Conservation (phyloP, 2,113 vertebrate species). For the Microtus oregoni region DNA sequence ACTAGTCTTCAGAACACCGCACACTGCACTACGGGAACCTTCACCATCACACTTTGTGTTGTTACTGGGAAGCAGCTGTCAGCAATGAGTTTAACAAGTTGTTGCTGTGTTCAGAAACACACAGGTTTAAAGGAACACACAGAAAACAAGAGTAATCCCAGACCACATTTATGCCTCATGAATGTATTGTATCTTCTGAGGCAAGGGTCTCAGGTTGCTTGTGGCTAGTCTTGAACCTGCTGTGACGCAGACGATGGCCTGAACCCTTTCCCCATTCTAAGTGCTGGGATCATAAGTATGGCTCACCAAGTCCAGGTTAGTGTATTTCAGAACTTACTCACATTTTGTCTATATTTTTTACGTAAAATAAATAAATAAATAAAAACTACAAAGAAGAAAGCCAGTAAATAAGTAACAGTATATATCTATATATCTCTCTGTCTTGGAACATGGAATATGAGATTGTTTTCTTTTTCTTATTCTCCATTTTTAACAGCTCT, state of each 20-base stretch:
- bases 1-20: neutral
- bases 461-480: neutral
- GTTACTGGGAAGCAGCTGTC: neutral
- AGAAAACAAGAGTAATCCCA: neutral
- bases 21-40: neutral
- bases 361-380: neutral
- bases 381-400: neutral
- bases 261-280: too few relatives aligned
- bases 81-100: slow-evolving; percentile 16
- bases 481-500: slow-evolving; percentile 18
- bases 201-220: neutral
- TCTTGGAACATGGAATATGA: neutral
- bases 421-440: too few relatives aligned
- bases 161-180: neutral
- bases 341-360: neutral
- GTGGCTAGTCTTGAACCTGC: too few relatives aligned
- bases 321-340: neutral
- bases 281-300: too few relatives aligned
- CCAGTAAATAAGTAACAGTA: slow-evolving; percentile 15
- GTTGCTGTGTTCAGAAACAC: neutral
- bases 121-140: slow-evolving; percentile 2
- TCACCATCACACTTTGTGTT: neutral
- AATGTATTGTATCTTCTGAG: neutral
- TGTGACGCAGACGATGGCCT: too few relatives aligned
- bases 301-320: neutral